Evolutionary conservation across 2,113 vertebrate genomes (phyloP).

Genomic region (Pluvialis apricaria): DNA sequence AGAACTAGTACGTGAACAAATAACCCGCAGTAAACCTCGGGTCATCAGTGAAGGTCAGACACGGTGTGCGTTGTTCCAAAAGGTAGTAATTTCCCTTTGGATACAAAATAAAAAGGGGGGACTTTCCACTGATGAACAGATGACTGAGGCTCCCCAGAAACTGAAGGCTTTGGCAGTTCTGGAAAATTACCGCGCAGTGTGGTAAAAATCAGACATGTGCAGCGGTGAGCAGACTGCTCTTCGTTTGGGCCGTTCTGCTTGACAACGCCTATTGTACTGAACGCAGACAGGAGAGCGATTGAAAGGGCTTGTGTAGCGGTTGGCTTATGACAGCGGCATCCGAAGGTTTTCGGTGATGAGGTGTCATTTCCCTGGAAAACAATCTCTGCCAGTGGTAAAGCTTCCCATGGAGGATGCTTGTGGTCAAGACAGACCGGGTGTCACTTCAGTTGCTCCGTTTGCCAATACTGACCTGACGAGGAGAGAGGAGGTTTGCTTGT

Average conservation of each 20-base stretch:
- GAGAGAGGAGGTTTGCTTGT: background rate
- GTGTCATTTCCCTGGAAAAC: background rate
- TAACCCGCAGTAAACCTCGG: background rate
- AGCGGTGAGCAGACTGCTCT: background rate
- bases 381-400: background rate
- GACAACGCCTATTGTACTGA: background rate
- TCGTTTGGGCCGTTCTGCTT: background rate
- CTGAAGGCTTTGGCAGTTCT: background rate
- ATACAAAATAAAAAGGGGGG: background rate
- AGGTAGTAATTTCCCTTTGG: background rate
- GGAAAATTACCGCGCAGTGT: background rate
- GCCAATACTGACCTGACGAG: background rate
- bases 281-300: background rate
- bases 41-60: background rate
- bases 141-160: background rate
- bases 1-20: background rate
- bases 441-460: background rate
- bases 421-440: background rate
- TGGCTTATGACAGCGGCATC: background rate
- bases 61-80: background rate
- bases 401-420: background rate
- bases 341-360: background rate
- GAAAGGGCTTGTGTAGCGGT: background rate
- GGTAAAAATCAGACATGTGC: background rate
- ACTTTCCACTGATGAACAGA: background rate